Evolutionary conservation across 2,113 vertebrate species (phyloP).

Genomic region (Ornithorhynchus anatinus): DNA sequence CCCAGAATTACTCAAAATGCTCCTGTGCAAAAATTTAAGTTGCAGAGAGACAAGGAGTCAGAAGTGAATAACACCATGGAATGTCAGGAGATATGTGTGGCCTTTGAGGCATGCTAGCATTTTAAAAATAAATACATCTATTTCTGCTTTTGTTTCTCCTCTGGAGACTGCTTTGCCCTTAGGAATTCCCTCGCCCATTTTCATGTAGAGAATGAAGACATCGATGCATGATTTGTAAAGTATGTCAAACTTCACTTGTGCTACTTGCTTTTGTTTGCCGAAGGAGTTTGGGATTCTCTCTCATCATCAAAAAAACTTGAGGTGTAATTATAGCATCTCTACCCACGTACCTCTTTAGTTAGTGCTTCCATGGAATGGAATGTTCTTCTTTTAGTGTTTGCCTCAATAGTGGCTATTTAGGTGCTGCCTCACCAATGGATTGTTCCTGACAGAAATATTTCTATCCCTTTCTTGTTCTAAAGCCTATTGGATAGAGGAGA

Average conservation of each 20-base stretch:
- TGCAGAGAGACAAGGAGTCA: neutral
- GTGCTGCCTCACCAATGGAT: constrained; percentile 8
- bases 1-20: neutral
- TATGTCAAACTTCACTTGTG: constrained; percentile 23
- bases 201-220: constrained; percentile 30
- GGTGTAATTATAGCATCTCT: constrained; percentile 51
- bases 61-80: constrained; percentile 10
- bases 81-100: constrained; percentile 15
- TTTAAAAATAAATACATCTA: constrained; percentile 62
- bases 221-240: constrained; percentile 44
- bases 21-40: constrained; percentile 11
- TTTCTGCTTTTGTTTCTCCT: constrained; percentile 49
- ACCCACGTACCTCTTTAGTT: constrained; percentile 27
- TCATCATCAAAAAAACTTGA: constrained; percentile 42
- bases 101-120: neutral
- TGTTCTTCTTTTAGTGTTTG: constrained; percentile 35
- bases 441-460: constrained; percentile 16
- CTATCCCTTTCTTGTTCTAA: constrained; percentile 12
- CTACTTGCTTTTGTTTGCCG: constrained; percentile 7
- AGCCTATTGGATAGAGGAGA: constrained; percentile 11
- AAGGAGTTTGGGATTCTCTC: constrained; percentile 34
- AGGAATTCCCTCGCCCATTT: constrained; percentile 46
- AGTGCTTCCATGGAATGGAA: neutral
- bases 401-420: constrained; percentile 41
- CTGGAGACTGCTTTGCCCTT: constrained; percentile 26